Conservation (phyloP, 2,888 invertebrate species). For the Rhopalosiphum nymphaeae region DNA sequence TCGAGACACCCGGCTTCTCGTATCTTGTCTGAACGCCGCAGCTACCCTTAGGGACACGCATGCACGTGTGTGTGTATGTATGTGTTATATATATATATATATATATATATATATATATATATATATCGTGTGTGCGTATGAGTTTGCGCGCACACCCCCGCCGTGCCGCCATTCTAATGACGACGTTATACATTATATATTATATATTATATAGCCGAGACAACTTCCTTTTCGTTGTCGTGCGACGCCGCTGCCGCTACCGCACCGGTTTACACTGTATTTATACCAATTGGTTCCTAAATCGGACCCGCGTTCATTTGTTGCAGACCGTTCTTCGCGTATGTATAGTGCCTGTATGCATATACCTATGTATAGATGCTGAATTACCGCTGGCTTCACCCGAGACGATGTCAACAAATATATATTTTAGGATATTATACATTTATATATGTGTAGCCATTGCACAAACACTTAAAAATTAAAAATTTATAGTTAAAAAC, state of each 20-base stretch:
- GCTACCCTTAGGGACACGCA: slow-evolving; percentile 44
- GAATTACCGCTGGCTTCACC: background rate
- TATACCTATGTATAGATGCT: background rate
- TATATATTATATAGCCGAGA: background rate
- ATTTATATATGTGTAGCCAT: too few species aligned
- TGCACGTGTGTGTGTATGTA: background rate
- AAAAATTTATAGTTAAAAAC: background rate
- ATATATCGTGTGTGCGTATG: background rate
- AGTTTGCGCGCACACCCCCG: background rate
- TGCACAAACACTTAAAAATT: background rate
- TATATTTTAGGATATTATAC: background rate
- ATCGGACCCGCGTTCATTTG: background rate
- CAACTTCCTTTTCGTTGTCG: slow-evolving; percentile 61
- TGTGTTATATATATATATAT: background rate
- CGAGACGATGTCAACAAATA: background rate
- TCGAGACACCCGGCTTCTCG: slow-evolving; percentile 61
- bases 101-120: too few species aligned
- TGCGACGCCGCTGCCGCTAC: background rate
- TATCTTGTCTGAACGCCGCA: slow-evolving; percentile 60
- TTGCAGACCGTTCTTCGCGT: background rate
- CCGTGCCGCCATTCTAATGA: background rate
- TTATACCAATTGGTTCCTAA: slow-evolving; percentile 56
- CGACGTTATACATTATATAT: background rate
- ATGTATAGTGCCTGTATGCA: background rate
- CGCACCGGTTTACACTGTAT: slow-evolving; percentile 38